Percentiles rank a stretch among this genome's conserved stretches.
phyloP scores from a whole-genome alignment of 2,888 invertebrate species.

The Dynastes maya region DNA sequence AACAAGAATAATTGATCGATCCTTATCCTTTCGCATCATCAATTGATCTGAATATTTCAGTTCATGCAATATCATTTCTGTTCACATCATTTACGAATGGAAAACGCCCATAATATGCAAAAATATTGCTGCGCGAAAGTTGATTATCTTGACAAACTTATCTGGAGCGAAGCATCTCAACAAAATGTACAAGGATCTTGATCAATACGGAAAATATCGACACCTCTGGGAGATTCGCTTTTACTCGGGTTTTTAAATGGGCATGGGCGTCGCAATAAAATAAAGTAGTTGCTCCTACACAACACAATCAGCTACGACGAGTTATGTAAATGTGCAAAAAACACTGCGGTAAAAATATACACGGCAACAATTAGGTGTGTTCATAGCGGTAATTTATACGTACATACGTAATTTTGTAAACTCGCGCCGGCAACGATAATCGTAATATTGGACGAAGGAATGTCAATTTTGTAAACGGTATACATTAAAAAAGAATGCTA shows the following conservation, averaged over 20 bases:
- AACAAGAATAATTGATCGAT: no score
- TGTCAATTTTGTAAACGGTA: neutral
- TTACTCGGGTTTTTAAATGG: neutral
- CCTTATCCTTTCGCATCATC: no score
- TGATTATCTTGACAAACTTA: neutral
- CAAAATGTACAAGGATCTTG: neutral
- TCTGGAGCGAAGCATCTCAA: neutral
- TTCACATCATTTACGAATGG: no score
- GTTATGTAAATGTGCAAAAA: conserved; percentile 30
- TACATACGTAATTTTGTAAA: neutral
- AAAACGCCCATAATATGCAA: neutral
- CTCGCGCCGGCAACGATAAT: neutral
- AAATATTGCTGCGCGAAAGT: neutral
- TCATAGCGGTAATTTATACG: neutral
- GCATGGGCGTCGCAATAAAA: neutral
- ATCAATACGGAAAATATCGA: neutral
- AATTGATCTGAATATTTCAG: no score
- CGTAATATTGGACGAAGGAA: neutral
- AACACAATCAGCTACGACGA: conserved; percentile 4
- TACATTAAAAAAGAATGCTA: neutral
- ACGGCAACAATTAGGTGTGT: conserved; percentile 4
- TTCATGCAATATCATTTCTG: no score
- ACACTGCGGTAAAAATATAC: neutral
- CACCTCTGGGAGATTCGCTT: conserved; percentile 5
- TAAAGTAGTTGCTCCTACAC: conserved; percentile 7